A percentile compares a stretch with the other conserved stretches of the same genome.
Evolutionary conservation across 2,113 vertebrate genomes (phyloP).

Genomic region (Scopus umbretta): DNA sequence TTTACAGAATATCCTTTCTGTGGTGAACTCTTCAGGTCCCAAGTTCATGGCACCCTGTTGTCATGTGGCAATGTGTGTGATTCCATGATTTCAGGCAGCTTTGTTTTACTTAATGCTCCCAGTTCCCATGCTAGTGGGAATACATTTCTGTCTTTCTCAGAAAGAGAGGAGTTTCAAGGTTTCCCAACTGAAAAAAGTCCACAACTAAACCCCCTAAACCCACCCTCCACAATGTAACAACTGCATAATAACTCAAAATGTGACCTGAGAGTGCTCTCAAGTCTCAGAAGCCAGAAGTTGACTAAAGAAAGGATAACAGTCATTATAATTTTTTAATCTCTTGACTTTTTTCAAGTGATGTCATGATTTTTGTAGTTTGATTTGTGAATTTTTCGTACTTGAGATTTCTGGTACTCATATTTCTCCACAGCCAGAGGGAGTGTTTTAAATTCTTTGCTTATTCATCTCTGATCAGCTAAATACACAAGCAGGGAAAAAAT

Average conservation of each 20-base stretch:
- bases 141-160: background rate
- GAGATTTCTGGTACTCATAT: background rate
- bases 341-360: background rate
- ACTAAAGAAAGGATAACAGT: background rate
- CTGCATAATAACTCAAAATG: background rate
- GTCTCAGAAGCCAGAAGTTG: background rate
- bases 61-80: background rate
- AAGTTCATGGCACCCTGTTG: background rate
- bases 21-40: background rate
- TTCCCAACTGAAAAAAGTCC: fast-evolving
- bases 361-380: background rate
- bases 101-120: background rate
- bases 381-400: background rate
- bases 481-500: background rate
- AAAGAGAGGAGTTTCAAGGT: background rate
- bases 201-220: background rate
- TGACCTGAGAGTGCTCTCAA: background rate
- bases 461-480: background rate
- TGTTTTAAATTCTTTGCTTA: background rate
- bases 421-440: background rate
- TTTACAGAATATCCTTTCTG: background rate
- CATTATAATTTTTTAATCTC: background rate
- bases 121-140: background rate
- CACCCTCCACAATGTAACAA: background rate
- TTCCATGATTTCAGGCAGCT: background rate